phyloP scores from a whole-genome alignment of 2,797 vertebrate genomes.

The Pangasius sanitwongsei region DNA sequence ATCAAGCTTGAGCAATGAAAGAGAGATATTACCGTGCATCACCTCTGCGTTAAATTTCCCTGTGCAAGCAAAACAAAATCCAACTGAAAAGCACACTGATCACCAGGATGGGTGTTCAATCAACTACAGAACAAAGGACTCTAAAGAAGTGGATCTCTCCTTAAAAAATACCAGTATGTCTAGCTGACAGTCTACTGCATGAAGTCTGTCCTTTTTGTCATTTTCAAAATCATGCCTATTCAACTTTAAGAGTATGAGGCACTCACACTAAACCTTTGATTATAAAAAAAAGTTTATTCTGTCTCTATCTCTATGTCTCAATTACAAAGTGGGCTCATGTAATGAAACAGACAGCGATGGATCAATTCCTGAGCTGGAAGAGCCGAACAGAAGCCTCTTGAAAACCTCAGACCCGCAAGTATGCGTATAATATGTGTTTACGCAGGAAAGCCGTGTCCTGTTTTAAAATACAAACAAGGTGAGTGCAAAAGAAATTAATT shows the following conservation, averaged over 20 bases:
- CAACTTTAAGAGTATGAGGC: background rate
- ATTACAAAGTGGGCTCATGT: conserved; percentile 75
- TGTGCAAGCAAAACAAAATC: conserved; percentile 44
- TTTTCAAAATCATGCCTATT: background rate
- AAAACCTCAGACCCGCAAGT: conserved; percentile 81
- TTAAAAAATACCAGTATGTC: conserved; percentile 76
- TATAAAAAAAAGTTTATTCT: background rate
- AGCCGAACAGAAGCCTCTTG: conserved; percentile 73
- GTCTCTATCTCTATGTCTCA: conserved; percentile 30
- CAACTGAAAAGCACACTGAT: conserved; percentile 58
- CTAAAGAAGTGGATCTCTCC: conserved; percentile 67
- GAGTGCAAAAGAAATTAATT: background rate
- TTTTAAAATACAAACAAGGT: background rate
- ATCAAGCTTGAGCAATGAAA: conserved; percentile 71
- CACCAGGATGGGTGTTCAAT: conserved; percentile 68
- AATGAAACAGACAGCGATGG: conserved; percentile 91
- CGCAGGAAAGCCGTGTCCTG: background rate
- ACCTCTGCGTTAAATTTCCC: conserved; percentile 60
- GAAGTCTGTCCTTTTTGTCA: background rate
- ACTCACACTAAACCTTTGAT: background rate
- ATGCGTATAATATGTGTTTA: background rate
- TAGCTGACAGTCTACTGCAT: conserved; percentile 18
- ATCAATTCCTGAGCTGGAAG: conserved; percentile 87
- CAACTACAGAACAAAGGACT: conserved; percentile 76
- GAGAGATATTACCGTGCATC: conserved; percentile 64